Evolutionary conservation across 1,140 invertebrate genomes (phyloP).

Genomic region (Chymomyza costata): DNA sequence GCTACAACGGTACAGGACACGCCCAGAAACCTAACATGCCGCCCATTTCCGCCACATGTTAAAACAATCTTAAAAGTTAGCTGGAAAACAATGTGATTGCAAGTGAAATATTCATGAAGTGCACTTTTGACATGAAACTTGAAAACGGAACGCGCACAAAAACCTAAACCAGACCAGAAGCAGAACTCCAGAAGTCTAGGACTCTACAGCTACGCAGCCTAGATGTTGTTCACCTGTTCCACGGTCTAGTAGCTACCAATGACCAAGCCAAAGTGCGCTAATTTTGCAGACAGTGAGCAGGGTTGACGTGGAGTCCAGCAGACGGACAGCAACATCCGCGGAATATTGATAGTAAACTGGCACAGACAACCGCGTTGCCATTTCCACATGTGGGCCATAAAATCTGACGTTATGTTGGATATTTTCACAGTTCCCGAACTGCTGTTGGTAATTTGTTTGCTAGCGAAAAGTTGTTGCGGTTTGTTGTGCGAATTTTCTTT

Average conservation of each 20-base stretch:
- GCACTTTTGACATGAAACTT: conserved; percentile 52
- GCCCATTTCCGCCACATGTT: conserved; percentile 68
- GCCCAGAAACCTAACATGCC: conserved; percentile 27
- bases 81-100: conserved; percentile 71
- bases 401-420: conserved; percentile 66
- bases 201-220: no score
- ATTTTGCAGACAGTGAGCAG: neutral
- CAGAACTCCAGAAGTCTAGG: no score
- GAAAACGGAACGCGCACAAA: neutral
- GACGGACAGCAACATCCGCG: conserved; percentile 17
- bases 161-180: no score
- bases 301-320: conserved; percentile 1
- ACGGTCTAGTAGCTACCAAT: conserved; percentile 8
- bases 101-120: conserved; percentile 72
- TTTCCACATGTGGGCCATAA: conserved; percentile 69
- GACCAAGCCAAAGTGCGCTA: conserved; percentile 31
- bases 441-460: conserved; percentile 54
- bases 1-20: conserved; percentile 16
- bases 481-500: conserved; percentile 47
- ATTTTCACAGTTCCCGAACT: conserved; percentile 23
- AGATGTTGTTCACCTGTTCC: no score
- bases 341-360: conserved; percentile 61
- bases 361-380: conserved; percentile 22
- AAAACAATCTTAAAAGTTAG: conserved; percentile 73
- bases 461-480: conserved; percentile 39